phyloP scores from a whole-genome alignment of 2,797 vertebrate species.

The Tympanoctomys barrerae region DNA sequence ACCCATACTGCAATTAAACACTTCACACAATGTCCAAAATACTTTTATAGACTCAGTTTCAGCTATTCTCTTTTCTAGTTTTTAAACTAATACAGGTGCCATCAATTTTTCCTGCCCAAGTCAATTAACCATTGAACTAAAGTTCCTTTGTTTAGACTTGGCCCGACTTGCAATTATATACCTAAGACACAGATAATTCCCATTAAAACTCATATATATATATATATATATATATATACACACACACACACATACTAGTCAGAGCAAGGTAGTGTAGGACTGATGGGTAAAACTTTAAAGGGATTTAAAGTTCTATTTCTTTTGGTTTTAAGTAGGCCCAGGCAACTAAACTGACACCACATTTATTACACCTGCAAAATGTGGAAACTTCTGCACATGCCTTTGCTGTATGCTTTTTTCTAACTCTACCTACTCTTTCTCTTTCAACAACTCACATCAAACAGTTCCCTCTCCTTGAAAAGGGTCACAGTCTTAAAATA shows the following conservation, averaged over 20 bases:
- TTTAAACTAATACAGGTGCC: conserved; percentile 52
- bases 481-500: neutral
- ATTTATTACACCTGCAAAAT: neutral
- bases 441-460: conserved; percentile 29
- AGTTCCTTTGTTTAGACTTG: conserved; percentile 51
- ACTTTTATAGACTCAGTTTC: conserved; percentile 76
- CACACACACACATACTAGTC: neutral
- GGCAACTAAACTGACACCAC: neutral
- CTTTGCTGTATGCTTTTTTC: neutral
- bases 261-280: conserved; percentile 51
- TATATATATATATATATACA: too few species aligned
- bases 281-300: conserved; percentile 53
- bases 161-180: conserved; percentile 30
- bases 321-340: conserved; percentile 40
- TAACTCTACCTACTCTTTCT: neutral
- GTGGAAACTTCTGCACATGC: conserved; percentile 3
- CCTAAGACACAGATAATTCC: conserved; percentile 42
- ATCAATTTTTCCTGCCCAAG: conserved; percentile 52
- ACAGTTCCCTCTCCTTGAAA: conserved; percentile 5
- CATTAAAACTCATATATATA: neutral
- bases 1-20: conserved; percentile 28
- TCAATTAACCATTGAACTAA: conserved; percentile 49
- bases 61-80: conserved; percentile 76
- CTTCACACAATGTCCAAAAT: conserved; percentile 40
- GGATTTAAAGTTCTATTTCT: conserved; percentile 30